phyloP scores from a whole-genome alignment of 2,888 invertebrate genomes.

The Baccha elongata region DNA sequence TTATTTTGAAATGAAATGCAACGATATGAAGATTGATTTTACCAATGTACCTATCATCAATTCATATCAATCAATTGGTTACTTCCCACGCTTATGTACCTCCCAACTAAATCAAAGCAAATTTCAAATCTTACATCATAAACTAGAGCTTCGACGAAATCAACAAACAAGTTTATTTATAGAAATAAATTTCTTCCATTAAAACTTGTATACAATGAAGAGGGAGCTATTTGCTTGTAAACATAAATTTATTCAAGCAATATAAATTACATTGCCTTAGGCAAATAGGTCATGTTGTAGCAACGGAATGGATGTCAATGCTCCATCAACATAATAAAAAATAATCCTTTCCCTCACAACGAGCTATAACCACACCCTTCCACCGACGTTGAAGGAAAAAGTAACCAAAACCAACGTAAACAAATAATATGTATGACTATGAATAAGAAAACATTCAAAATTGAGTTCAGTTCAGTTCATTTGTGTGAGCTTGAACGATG shows the following conservation, averaged over 20 bases:
- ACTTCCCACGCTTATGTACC: too few species aligned
- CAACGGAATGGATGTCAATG: constrained; percentile 51
- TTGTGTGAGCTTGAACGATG: not conserved
- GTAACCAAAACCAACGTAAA: constrained; percentile 10
- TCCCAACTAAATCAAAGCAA: not conserved
- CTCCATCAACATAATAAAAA: constrained; percentile 15
- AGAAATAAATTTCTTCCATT: constrained; percentile 21
- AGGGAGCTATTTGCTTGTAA: constrained; percentile 43
- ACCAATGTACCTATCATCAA: too few species aligned
- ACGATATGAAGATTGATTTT: too few species aligned
- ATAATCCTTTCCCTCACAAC: constrained; percentile 8
- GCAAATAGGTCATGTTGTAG: constrained; percentile 44
- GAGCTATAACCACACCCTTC: constrained; percentile 44
- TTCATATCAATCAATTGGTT: too few species aligned
- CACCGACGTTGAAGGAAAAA: not conserved
- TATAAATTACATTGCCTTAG: constrained; percentile 42
- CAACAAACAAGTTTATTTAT: constrained; percentile 23
- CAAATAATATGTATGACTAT: constrained; percentile 52
- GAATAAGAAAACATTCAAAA: constrained; percentile 61
- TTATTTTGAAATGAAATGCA: too few species aligned
- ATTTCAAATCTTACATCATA: constrained; percentile 2
- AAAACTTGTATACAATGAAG: constrained; percentile 30
- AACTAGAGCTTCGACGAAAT: constrained; percentile 14
- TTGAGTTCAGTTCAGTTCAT: constrained; percentile 53
- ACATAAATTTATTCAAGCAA: constrained; percentile 23